Conservation (phyloP, 1,140 invertebrate genomes). For the Penaeus chinensis region DNA sequence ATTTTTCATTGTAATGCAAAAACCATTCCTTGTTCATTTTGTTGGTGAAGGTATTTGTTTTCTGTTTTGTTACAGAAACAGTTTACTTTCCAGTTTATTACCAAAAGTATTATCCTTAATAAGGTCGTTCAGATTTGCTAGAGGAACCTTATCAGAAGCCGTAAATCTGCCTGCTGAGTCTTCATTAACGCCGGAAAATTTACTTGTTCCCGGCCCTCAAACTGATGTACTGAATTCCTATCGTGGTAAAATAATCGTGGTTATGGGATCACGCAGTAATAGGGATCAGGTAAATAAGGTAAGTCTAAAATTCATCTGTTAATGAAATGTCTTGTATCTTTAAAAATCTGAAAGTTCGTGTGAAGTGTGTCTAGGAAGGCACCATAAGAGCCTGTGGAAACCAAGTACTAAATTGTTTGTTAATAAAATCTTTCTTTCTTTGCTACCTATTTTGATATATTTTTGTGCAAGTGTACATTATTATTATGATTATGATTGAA, state of each 20-base stretch:
- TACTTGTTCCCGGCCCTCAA: slow-evolving; percentile 73
- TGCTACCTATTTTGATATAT: neutral
- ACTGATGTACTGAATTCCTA: slow-evolving; percentile 72
- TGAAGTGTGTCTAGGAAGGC: too few relatives aligned
- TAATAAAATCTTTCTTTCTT: neutral
- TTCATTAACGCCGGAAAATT: slow-evolving; percentile 71
- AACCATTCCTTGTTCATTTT: slow-evolving; percentile 54
- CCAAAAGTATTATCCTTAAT: slow-evolving; percentile 36
- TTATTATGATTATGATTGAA: neutral
- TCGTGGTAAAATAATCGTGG: slow-evolving; percentile 78
- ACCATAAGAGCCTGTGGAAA: too few relatives aligned
- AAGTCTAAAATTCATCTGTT: slow-evolving; percentile 63
- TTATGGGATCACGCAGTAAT: slow-evolving; percentile 77
- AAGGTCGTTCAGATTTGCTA: slow-evolving; percentile 28
- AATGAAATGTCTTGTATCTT: too few relatives aligned
- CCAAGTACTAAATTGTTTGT: neutral
- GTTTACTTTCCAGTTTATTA: neutral
- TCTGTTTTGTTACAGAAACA: slow-evolving; percentile 70
- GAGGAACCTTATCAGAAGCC: slow-evolving; percentile 63
- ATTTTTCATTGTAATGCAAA: slow-evolving; percentile 70
- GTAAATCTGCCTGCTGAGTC: slow-evolving; percentile 73
- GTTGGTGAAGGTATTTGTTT: slow-evolving; percentile 50
- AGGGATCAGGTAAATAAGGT: slow-evolving; percentile 82
- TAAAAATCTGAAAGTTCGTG: too few relatives aligned
- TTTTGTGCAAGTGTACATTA: neutral